A percentile compares a stretch with the other conserved stretches of the same genome.
These are phyloP conservation scores for Tarsius wallacei DNA, from an alignment of 2,797 vertebrate species.

Conservation along the genomic window DNA sequence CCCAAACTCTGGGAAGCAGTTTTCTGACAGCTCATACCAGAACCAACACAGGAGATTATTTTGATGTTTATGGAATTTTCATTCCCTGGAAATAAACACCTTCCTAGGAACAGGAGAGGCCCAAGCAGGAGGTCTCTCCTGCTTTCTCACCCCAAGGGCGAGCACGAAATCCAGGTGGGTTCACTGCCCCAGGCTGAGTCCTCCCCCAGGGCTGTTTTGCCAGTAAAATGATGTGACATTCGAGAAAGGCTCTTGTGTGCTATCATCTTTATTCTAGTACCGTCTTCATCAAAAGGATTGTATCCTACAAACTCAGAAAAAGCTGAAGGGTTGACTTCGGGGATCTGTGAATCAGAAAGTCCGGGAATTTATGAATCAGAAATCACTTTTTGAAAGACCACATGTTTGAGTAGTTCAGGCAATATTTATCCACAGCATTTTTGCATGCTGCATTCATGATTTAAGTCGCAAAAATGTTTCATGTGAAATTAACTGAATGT, in stretches of 20 bases:
- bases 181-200: too few species aligned
- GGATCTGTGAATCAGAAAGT: background rate
- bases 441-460: conserved; percentile 32
- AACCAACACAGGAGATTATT: background rate
- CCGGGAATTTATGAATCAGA: background rate
- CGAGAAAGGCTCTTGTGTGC: background rate
- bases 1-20: background rate
- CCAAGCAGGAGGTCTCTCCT: background rate
- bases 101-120: background rate
- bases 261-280: too few species aligned
- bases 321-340: background rate
- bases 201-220: too few species aligned
- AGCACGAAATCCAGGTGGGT: background rate
- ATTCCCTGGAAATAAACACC: background rate
- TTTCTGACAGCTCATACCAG: background rate
- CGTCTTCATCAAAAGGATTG: background rate
- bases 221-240: background rate
- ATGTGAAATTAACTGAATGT: background rate
- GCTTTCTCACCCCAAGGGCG: background rate
- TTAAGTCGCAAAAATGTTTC: background rate
- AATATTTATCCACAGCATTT: conserved; percentile 51
- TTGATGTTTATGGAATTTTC: background rate
- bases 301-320: background rate
- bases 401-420: conserved; percentile 49
- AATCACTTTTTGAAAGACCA: conserved; percentile 26